These are phyloP conservation scores for Synergus japonicus DNA, from an alignment of 2,888 invertebrate species.

Conservation along the genomic window DNA sequence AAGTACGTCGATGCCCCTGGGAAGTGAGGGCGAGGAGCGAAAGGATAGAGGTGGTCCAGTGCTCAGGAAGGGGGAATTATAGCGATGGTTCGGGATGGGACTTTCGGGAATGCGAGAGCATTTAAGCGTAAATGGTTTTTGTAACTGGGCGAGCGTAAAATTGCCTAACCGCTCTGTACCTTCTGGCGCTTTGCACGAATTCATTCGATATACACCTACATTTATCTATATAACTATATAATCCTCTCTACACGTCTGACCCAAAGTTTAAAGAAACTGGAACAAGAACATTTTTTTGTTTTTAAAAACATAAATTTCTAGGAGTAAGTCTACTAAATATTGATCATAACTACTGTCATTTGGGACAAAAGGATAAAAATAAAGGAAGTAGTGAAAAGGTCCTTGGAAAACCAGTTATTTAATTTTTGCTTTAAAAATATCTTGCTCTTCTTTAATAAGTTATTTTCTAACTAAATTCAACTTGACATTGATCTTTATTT, in stretches of 20 bases:
- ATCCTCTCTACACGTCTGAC: slow-evolving; percentile 29
- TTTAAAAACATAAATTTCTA: no score
- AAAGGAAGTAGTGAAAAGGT: no score
- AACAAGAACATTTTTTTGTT: no score
- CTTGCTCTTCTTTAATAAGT: no score
- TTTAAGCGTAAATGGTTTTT: slow-evolving; percentile 77
- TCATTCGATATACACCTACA: slow-evolving; percentile 61
- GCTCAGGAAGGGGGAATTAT: slow-evolving; percentile 59
- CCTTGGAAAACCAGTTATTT: no score
- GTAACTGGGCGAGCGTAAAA: slow-evolving; percentile 77
- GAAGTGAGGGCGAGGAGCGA: slow-evolving; percentile 36
- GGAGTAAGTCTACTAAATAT: no score
- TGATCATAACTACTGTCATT: no score
- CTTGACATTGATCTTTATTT: no score
- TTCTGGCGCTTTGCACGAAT: slow-evolving; percentile 68
- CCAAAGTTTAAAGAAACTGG: no score
- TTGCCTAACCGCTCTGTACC: slow-evolving; percentile 74
- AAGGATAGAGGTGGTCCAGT: slow-evolving; percentile 49
- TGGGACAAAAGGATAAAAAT: no score
- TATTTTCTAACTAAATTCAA: no score
- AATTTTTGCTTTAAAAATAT: no score
- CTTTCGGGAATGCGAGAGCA: slow-evolving; percentile 67
- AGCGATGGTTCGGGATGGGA: slow-evolving; percentile 61
- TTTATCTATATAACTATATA: not conserved
- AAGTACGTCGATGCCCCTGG: slow-evolving; percentile 46